Evolutionary conservation across 2,797 vertebrate species (phyloP).

Genomic region (Molothrus aeneus): DNA sequence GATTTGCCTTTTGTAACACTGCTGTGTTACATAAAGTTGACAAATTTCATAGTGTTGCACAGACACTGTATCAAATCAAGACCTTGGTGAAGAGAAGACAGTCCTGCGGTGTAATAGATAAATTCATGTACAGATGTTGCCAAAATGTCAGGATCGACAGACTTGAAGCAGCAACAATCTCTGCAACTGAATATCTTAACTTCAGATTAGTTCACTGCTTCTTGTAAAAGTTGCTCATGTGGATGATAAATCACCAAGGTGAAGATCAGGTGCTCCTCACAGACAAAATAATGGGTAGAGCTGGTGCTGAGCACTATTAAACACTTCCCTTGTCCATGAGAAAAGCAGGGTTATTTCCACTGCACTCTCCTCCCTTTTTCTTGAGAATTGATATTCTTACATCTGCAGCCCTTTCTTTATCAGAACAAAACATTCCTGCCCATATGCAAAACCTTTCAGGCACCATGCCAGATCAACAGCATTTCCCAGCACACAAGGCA

Average conservation of each 20-base stretch:
- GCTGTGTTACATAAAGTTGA: neutral
- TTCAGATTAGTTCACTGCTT: neutral
- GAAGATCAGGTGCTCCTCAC: neutral
- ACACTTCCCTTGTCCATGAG: neutral
- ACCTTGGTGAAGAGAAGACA: neutral
- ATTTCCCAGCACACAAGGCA: neutral
- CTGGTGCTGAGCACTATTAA: neutral
- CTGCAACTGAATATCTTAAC: neutral
- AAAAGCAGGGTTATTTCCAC: constrained; percentile 14
- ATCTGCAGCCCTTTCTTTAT: neutral
- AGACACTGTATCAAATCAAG: neutral
- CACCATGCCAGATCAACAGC: neutral
- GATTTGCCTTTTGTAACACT: neutral
- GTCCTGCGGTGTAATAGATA: neutral
- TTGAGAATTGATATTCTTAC: neutral
- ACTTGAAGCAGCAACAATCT: neutral
- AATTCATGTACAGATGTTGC: neutral
- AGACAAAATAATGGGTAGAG: neutral
- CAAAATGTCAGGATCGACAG: neutral
- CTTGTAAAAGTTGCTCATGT: neutral
- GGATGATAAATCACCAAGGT: neutral
- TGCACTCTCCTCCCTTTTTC: neutral
- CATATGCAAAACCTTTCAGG: neutral
- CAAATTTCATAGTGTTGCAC: neutral
- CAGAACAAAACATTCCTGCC: neutral